phyloP scores from a whole-genome alignment of 2,113 vertebrate genomes.

The Crocuta crocuta region DNA sequence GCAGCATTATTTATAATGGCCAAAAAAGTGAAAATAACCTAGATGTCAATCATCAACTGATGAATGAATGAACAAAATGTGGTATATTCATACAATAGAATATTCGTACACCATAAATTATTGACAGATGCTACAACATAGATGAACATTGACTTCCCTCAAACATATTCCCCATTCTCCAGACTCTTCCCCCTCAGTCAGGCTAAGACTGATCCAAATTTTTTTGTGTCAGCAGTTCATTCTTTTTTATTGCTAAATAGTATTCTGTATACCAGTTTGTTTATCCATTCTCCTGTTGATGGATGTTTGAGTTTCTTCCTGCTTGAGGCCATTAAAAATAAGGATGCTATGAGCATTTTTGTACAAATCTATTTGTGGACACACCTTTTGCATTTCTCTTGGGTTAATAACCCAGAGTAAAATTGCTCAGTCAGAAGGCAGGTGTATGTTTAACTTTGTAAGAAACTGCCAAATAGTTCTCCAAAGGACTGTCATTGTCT shows the following conservation, averaged over 20 bases:
- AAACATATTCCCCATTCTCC: neutral
- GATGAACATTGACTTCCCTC: neutral
- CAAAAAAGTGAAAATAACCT: neutral
- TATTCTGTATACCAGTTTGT: neutral
- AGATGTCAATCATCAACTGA: neutral
- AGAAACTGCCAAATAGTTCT: neutral
- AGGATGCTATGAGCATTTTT: constrained; percentile 7
- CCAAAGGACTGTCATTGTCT: neutral
- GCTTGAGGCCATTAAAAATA: neutral
- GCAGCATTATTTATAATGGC: neutral
- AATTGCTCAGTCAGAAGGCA: neutral
- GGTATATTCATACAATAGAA: neutral
- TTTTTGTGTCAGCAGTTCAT: neutral
- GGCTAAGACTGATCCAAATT: neutral
- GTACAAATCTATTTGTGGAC: neutral
- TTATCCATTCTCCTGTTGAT: constrained; percentile 9
- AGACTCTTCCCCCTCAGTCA: neutral
- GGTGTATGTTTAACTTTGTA: neutral
- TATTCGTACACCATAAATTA: neutral
- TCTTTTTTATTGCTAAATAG: neutral
- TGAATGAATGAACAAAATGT: neutral
- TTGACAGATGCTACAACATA: neutral
- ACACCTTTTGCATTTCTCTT: constrained; percentile 53
- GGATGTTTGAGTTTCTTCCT: neutral
- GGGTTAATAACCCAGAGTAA: neutral